These are phyloP conservation scores for Bothrops jararaca DNA, from an alignment of 2,113 vertebrate genomes.

Conservation along the genomic window DNA sequence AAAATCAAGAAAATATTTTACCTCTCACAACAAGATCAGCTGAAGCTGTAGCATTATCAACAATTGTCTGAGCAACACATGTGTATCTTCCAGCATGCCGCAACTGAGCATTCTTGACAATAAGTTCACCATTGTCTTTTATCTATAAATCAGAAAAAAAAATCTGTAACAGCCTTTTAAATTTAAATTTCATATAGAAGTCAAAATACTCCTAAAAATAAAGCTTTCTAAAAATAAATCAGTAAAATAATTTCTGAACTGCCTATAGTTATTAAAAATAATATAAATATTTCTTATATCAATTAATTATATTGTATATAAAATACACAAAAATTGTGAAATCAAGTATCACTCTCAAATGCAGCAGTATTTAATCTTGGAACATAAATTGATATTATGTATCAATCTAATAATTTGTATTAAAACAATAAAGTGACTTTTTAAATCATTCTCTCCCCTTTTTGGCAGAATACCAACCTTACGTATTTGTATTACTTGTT, in stretches of 20 bases:
- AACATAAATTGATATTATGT: neutral
- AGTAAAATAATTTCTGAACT: neutral
- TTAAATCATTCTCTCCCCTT: neutral
- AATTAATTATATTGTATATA: neutral
- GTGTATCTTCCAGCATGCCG: conserved; percentile 87
- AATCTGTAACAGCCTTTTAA: neutral
- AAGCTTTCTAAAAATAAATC: neutral
- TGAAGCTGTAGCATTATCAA: conserved; percentile 88
- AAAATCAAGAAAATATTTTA: conserved; percentile 61
- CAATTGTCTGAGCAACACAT: conserved; percentile 90
- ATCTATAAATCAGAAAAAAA: conserved; percentile 69
- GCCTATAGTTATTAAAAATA: neutral
- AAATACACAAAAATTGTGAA: neutral
- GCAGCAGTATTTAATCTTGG: neutral
- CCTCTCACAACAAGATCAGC: conserved; percentile 93
- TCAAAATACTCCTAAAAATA: neutral
- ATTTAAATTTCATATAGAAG: neutral
- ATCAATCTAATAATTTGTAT: neutral
- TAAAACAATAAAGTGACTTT: neutral
- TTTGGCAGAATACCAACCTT: neutral
- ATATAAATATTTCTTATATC: neutral
- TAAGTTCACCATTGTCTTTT: conserved; percentile 83
- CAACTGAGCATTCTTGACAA: conserved; percentile 87
- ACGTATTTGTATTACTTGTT: neutral
- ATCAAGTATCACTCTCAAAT: neutral